A percentile compares a stretch with the other conserved stretches of the same genome.
These are phyloP conservation scores for Proales similis DNA, from an alignment of 1,140 invertebrate species.

Conservation along the genomic window DNA sequence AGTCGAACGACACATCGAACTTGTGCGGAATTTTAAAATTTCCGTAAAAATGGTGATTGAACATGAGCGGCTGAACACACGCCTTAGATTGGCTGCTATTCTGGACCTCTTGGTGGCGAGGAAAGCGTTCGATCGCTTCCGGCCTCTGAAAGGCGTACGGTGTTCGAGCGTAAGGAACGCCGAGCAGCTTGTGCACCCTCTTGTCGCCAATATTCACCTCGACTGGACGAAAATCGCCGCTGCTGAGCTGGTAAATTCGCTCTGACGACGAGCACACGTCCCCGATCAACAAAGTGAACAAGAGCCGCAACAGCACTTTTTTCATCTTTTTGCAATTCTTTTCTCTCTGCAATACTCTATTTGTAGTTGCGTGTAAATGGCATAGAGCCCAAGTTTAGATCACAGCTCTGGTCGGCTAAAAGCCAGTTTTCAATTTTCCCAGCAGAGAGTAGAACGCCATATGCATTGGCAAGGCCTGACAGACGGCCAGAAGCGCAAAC, in stretches of 20 bases:
- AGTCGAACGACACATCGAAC: slow-evolving; percentile 18
- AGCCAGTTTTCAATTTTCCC: no score
- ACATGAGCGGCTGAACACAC: slow-evolving; percentile 24
- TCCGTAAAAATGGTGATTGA: slow-evolving; percentile 28
- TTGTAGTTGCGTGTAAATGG: no score
- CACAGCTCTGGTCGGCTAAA: no score
- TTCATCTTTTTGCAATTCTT: no score
- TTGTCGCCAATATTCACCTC: slow-evolving; percentile 3
- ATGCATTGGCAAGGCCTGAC: no score
- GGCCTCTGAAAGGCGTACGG: slow-evolving; percentile 20
- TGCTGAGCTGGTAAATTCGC: slow-evolving; percentile 30
- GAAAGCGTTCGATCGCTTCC: background rate
- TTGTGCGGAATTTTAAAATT: slow-evolving; percentile 20
- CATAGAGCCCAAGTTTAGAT: no score
- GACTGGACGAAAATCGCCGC: background rate
- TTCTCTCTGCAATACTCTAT: no score
- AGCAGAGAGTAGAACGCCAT: no score
- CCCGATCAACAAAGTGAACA: no score
- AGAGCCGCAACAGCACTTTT: no score
- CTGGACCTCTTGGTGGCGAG: background rate
- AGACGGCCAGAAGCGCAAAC: no score
- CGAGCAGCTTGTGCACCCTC: slow-evolving; percentile 7
- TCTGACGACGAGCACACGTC: no score
- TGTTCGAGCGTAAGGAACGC: slow-evolving; percentile 26
- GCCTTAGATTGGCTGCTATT: slow-evolving; percentile 1